A percentile compares a stretch with the other conserved stretches of the same genome.
phyloP scores from a whole-genome alignment of 1,140 invertebrate species.

The Chrysoperla carnea region DNA sequence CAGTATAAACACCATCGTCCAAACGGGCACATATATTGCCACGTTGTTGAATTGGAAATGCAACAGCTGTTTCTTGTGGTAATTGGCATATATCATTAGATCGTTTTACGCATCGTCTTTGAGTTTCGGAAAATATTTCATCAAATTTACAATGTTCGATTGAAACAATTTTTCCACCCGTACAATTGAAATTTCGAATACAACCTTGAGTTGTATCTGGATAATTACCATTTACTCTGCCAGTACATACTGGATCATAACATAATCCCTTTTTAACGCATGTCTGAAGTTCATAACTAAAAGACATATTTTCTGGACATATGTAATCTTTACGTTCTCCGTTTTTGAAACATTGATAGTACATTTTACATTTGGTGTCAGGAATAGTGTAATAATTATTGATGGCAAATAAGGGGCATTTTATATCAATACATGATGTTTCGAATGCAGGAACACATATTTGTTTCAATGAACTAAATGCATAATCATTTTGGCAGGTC shows the following conservation, averaged over 20 bases:
- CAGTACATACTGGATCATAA: neutral
- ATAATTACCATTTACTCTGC: neutral
- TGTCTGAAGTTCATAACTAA: neutral
- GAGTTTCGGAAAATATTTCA: neutral
- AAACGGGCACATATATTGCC: neutral
- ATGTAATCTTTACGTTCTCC: neutral
- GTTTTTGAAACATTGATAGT: neutral
- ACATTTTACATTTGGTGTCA: neutral
- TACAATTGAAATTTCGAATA: neutral
- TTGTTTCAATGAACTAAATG: neutral
- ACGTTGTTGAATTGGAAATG: neutral
- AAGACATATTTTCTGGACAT: neutral
- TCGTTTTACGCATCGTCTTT: neutral
- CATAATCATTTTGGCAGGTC: neutral
- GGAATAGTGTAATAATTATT: neutral
- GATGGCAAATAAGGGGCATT: neutral
- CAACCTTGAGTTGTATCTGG: neutral
- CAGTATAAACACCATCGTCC: neutral
- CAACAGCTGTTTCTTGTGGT: neutral
- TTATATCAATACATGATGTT: neutral
- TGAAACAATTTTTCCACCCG: neutral
- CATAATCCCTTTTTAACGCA: neutral
- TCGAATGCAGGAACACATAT: neutral
- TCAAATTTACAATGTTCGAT: neutral
- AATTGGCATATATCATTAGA: neutral